Evolutionary conservation across 2,113 vertebrate species (phyloP), one percentile per base, ranked within the genome.

Genomic region (Dicentrarchus labrax): DNA sequence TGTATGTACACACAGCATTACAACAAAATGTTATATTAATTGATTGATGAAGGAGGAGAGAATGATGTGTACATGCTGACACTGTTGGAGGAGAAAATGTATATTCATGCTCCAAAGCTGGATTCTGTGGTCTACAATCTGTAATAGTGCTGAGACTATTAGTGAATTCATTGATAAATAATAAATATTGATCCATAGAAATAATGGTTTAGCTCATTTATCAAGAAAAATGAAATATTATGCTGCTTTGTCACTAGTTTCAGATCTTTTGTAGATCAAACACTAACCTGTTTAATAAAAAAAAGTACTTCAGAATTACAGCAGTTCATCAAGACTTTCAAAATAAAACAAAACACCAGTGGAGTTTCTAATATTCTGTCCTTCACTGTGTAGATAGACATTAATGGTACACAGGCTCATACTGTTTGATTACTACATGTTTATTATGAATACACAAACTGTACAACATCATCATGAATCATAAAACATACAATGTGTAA

Each of bases 1-100:
- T 97, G 88, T 97, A 96, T 94, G 96, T 97, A 96, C 95, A 96
- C 94, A 90, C 94, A 92, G 76, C 94, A 95, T 96, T 95, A 95
- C 90, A 92, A 87, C 86, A 92, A 94, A 30, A 30, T 30, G 30
- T 30, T 30, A 30, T 30, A 30, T 30, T 30, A 30, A 30, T n/a
- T n/a, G n/a, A n/a, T n/a, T 66, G 39, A 65, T 65, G 10, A 9
- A 64, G 8, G 17, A 64, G 17, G 10, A 64, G 19, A 64, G 19
- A 43, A 22, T 22, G 19, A 22, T 43, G 15, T 24, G 13, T 8
- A 60, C 15, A 60, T 36, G 57, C 15, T 36, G 9, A 59, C n/a
- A 7, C 24, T 30, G 56, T 56, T 56, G 9, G 7, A 5, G 16
- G 0, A 60, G 2, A 36, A 36, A 60, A 36, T 36, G 4, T 8